Evolutionary conservation across 2,888 invertebrate genomes (phyloP), one percentile per base, ranked within the genome.

Genomic region (Scaptomyza parva): DNA sequence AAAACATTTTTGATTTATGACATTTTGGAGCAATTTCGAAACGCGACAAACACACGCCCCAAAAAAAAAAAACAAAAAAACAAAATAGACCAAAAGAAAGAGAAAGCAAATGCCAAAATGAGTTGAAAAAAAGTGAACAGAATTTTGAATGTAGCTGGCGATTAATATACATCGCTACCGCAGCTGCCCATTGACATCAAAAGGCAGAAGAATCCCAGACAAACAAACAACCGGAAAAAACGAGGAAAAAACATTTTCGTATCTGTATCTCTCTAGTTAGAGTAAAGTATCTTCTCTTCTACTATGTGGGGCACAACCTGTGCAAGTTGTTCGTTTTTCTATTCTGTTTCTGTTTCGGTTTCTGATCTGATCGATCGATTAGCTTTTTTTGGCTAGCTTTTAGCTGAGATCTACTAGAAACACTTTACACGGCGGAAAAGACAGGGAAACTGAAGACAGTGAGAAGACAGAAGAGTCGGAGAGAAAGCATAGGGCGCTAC

Each of bases 151-250:
- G 87, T 87, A 74, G 80, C 76, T 11, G 72, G 73, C 88, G 88
- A 87, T 87, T 87, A 87, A 89, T 87, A 87, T 71, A 82, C 80
- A 84, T 89, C 89, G 85, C 53, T 45, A 67, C 39, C 70, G 76
- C 87, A 87, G 87, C 87, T 87, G 87, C 88, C 86, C 86, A 72
- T 69, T 73, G 89, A 78, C 76, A 82, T 87, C 87, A 87, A 88
- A 69, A 67, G 53, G 60, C 65, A 39, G 61, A n/a, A n/a, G n/a
- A n/a, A n/a, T n/a, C 78, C 76, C 74, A 71, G 75, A 64, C 64
- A 48, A 14, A 71, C 67, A 59, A 65, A 67, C 74, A 81, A 80
- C 75, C 78, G 81, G 78, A 81, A 81, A 78, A 69, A 62, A 54
- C 47, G 8, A 35, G 44, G 61, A 60, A 64, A 72, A 71, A 63